Evolutionary conservation across 2,113 vertebrate genomes (phyloP).

Genomic region (Puffinus mauretanicus): DNA sequence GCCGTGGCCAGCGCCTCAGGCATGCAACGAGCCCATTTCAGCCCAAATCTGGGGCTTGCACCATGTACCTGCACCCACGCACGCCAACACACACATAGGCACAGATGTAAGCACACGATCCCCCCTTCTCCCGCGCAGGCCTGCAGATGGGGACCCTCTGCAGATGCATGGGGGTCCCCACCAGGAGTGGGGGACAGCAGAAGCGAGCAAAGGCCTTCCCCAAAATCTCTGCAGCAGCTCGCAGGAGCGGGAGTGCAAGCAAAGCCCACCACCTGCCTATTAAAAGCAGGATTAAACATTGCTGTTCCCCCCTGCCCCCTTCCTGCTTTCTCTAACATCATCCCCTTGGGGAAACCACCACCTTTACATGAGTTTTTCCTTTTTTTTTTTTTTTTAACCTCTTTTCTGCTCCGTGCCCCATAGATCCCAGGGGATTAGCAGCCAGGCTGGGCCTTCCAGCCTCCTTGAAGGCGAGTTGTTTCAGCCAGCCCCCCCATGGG

Average conservation of each 20-base stretch:
- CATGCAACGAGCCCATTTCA: rapidly evolving
- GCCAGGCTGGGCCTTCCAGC: conserved; percentile 50
- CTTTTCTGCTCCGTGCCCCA: conserved; percentile 53
- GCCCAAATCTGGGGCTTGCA: background rate
- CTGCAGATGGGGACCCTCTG: background rate
- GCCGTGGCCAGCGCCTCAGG: rapidly evolving
- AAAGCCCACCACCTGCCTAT: conserved; percentile 67
- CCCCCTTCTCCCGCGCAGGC: rapidly evolving
- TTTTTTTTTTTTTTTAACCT: conserved; percentile 37
- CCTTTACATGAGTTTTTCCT: conserved; percentile 61
- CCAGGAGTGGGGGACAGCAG: background rate
- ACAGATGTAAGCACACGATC: rapidly evolving
- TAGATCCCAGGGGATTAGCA: conserved; percentile 71
- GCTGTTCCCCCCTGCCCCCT: background rate
- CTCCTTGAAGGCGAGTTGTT: conserved; percentile 49
- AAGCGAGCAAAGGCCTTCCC: background rate
- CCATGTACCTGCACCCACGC: rapidly evolving
- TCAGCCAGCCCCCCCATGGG: conserved; percentile 57
- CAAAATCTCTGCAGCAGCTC: conserved; percentile 21
- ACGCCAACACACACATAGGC: background rate
- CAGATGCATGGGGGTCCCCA: background rate
- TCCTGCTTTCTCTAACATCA: conserved; percentile 19
- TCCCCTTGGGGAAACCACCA: conserved; percentile 49
- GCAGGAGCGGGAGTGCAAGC: background rate
- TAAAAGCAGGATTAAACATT: conserved; percentile 50